Evolutionary conservation across 2,888 invertebrate species (phyloP).

Genomic region (Ceriagrion tenellum): DNA sequence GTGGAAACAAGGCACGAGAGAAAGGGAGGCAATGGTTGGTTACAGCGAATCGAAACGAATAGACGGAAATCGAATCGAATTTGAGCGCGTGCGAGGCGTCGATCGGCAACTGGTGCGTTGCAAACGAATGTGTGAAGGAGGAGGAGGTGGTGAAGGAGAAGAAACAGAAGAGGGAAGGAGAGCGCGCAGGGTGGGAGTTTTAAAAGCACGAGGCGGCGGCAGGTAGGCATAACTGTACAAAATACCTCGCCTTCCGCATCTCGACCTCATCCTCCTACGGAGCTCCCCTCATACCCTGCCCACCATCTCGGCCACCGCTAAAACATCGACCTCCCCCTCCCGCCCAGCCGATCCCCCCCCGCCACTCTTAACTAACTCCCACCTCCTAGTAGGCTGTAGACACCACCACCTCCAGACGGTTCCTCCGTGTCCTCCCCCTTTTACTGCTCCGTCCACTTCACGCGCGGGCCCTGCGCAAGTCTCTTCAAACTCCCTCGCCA

Average conservation of each 20-base stretch:
- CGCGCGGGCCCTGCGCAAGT: not conserved
- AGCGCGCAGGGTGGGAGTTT: not conserved
- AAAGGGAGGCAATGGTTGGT: not conserved
- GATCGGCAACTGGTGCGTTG: not conserved
- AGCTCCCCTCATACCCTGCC: not conserved
- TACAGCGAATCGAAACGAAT: not conserved
- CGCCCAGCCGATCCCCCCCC: no score
- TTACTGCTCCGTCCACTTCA: not conserved
- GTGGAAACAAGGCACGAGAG: no score
- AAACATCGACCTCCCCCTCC: not conserved
- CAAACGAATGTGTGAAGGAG: not conserved
- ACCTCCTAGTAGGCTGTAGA: not conserved
- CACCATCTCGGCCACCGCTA: no score
- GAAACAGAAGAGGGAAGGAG: not conserved
- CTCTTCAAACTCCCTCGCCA: not conserved
- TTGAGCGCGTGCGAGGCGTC: no score
- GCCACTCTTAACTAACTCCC: no score
- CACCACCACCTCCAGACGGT: not conserved
- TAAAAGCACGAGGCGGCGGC: constrained; percentile 9
- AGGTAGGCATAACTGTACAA: constrained; percentile 39
- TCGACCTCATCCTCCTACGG: not conserved
- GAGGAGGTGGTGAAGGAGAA: not conserved
- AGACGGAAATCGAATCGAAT: not conserved
- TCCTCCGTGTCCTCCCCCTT: not conserved
- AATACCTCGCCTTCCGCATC: constrained; percentile 44